These are phyloP conservation scores for Drosophila busckii DNA, from an alignment of 1,140 invertebrate species.

Conservation along the genomic window DNA sequence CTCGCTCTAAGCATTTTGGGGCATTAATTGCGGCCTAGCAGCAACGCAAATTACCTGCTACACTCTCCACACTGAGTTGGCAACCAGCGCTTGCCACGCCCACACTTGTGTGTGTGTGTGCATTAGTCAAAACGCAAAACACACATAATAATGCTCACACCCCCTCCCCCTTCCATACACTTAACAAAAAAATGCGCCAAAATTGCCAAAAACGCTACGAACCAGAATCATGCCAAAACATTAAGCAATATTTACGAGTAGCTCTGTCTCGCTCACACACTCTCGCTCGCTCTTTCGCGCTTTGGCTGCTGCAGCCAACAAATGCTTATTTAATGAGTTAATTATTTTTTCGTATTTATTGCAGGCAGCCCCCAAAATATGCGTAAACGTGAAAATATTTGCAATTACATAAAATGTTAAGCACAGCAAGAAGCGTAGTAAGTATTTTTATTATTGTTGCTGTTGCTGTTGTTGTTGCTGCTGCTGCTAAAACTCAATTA, in stretches of 20 bases:
- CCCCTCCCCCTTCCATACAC: too few relatives aligned
- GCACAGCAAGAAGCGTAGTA: slow-evolving; percentile 37
- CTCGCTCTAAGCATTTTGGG: slow-evolving; percentile 32
- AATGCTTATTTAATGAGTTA: slow-evolving; percentile 76
- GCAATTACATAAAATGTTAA: slow-evolving; percentile 62
- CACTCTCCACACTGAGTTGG: too few relatives aligned
- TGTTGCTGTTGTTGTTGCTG: neutral
- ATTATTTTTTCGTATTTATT: slow-evolving; percentile 76
- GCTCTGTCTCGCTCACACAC: neutral
- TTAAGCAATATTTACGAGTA: slow-evolving; percentile 72
- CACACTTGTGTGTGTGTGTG: slow-evolving; percentile 10
- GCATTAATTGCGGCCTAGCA: slow-evolving; percentile 69
- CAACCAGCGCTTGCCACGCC: neutral
- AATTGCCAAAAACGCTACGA: too few relatives aligned
- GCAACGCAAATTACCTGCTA: slow-evolving; percentile 60
- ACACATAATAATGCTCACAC: slow-evolving; percentile 11
- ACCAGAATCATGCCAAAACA: slow-evolving; percentile 40
- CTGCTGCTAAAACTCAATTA: slow-evolving; percentile 44
- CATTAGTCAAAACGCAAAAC: slow-evolving; percentile 33
- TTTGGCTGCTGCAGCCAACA: slow-evolving; percentile 6
- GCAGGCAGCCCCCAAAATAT: slow-evolving; percentile 52
- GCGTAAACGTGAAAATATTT: slow-evolving; percentile 58
- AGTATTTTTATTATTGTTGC: slow-evolving; percentile 18
- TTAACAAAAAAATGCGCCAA: too few relatives aligned
- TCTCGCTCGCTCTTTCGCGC: too few relatives aligned